These are phyloP conservation scores for Patella caerulea DNA, from an alignment of 2,888 invertebrate species.

Conservation along the genomic window DNA sequence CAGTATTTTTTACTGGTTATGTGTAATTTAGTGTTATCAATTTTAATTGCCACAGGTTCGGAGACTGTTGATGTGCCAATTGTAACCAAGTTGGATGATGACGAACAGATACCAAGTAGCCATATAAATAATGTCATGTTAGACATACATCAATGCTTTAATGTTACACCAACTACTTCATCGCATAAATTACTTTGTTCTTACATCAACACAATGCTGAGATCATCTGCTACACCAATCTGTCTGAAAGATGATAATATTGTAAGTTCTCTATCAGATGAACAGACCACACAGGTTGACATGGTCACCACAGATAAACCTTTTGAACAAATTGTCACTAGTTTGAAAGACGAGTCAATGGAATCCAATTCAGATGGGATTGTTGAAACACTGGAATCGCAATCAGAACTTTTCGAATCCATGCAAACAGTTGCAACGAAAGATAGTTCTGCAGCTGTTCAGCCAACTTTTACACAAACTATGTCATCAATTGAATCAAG, in stretches of 20 bases:
- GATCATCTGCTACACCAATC: constrained; percentile 16
- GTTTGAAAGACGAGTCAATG: no score
- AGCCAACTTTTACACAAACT: no score
- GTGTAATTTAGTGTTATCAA: neutral
- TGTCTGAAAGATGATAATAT: constrained; percentile 1
- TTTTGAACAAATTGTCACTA: no score
- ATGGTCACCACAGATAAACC: no score
- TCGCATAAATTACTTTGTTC: constrained; percentile 20
- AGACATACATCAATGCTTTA: neutral
- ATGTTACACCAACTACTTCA: constrained; percentile 16
- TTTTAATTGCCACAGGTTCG: neutral
- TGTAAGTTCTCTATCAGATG: no score
- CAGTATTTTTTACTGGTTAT: neutral
- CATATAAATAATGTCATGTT: constrained; percentile 11
- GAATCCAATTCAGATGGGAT: no score
- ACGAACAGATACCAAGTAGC: constrained; percentile 56
- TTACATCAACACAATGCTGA: constrained; percentile 29
- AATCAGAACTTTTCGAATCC: no score
- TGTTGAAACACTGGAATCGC: no score
- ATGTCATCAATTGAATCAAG: no score
- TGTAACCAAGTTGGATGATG: constrained; percentile 58
- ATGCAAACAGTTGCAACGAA: no score
- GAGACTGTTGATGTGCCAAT: constrained; percentile 42
- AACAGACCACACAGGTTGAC: no score
- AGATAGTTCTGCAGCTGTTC: no score